Percentiles rank a stretch among this genome's conserved stretches.
Evolutionary conservation across 2,797 vertebrate species (phyloP).

Genomic region (Eutrigla gurnardus): DNA sequence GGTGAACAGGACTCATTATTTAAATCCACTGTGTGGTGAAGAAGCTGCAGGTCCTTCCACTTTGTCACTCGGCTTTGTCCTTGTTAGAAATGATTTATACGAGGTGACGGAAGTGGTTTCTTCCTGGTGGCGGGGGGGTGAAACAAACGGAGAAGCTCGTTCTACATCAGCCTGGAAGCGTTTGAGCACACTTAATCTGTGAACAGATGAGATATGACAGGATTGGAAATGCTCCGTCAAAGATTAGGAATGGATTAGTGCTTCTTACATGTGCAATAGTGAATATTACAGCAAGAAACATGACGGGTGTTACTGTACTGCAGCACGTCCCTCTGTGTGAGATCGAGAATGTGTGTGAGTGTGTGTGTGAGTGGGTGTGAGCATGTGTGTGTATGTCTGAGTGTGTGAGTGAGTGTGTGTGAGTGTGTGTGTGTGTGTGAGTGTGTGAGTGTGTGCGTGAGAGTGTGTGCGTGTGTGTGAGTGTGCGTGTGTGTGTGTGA

Average conservation of each 20-base stretch:
- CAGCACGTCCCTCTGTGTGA: not conserved
- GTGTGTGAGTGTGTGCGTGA: no score
- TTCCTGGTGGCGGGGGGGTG: not conserved
- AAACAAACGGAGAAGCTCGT: not conserved
- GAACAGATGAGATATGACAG: slow-evolving; percentile 31
- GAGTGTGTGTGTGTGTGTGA: not conserved
- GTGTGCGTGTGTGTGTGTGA: not conserved
- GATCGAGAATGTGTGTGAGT: no score
- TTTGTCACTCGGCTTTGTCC: slow-evolving; percentile 20
- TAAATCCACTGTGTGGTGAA: not conserved
- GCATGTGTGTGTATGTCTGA: not conserved
- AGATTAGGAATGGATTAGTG: slow-evolving; percentile 46
- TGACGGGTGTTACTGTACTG: not conserved
- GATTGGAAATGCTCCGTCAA: slow-evolving; percentile 35
- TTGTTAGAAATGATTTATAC: slow-evolving; percentile 19
- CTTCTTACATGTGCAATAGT: slow-evolving; percentile 18
- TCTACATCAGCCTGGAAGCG: slow-evolving; percentile 19
- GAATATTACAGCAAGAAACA: slow-evolving; percentile 14
- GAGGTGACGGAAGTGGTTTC: slow-evolving; percentile 18
- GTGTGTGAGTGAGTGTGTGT: not conserved
- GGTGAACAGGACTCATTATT: not conserved
- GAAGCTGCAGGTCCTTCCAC: slow-evolving; percentile 16
- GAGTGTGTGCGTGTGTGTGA: not conserved
- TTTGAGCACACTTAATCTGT: slow-evolving; percentile 30
- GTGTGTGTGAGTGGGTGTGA: no score